phyloP scores from a whole-genome alignment of 1,140 invertebrate species.

The Proctacanthus coquilletti region DNA sequence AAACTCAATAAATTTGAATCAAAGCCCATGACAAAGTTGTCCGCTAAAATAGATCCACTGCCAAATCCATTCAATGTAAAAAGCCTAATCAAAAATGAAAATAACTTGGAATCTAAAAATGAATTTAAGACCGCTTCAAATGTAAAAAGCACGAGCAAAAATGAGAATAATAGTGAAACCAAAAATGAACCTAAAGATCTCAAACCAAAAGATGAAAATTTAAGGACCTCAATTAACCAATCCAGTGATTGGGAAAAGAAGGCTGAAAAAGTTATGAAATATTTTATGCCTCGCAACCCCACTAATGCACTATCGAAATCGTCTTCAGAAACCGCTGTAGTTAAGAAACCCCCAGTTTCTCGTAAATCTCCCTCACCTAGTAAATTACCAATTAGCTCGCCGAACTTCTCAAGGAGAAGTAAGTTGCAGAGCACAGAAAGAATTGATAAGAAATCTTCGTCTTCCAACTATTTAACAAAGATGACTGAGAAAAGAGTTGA shows the following conservation, averaged over 20 bases:
- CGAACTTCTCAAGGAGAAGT: neutral
- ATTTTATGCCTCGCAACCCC: neutral
- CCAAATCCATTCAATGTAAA: too few relatives aligned
- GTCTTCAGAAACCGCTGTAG: conserved; percentile 3
- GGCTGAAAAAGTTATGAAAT: conserved; percentile 3
- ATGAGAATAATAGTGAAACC: neutral
- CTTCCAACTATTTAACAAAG: too few relatives aligned
- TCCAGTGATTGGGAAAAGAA: conserved; percentile 2
- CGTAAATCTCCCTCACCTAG: conserved; percentile 3
- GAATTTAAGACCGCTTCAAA: neutral
- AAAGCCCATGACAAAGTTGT: too few relatives aligned
- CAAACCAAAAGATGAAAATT: neutral
- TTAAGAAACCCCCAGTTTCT: neutral
- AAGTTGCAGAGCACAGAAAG: neutral
- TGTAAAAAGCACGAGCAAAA: neutral
- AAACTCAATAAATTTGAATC: neutral
- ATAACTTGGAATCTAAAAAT: neutral
- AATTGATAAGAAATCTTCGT: too few relatives aligned
- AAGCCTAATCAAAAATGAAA: too few relatives aligned
- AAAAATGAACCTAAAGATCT: neutral
- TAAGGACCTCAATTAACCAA: neutral
- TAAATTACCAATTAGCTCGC: neutral
- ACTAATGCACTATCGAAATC: conserved; percentile 4
- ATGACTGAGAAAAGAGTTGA: too few relatives aligned
- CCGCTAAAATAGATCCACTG: too few relatives aligned